phyloP scores from a whole-genome alignment of 2,888 invertebrate species.

The Acleris laterana region DNA sequence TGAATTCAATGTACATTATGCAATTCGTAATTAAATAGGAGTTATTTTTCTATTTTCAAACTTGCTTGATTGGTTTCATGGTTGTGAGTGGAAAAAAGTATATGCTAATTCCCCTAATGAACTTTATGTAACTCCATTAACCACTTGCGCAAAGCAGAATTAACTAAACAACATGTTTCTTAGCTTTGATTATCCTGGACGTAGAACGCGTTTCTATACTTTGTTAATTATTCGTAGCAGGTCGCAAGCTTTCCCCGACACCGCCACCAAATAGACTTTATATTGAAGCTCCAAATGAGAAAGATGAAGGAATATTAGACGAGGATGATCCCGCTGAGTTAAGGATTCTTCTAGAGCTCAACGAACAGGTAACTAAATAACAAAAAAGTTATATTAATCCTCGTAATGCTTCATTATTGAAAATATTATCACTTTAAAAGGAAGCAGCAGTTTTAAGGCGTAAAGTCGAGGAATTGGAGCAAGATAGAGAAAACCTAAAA shows the following conservation, averaged over 20 bases:
- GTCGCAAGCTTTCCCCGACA: constrained; percentile 88
- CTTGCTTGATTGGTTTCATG: constrained; percentile 51
- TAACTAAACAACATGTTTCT: not conserved
- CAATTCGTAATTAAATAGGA: constrained; percentile 42
- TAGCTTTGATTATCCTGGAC: constrained; percentile 12
- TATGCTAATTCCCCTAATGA: constrained; percentile 36
- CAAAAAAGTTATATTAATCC: not conserved
- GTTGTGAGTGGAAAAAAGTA: constrained; percentile 26
- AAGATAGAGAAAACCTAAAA: constrained; percentile 89
- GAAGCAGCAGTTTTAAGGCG: constrained; percentile 92
- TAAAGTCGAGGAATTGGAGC: constrained; percentile 93
- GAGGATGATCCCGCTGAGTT: constrained; percentile 93
- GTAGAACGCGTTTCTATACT: not conserved
- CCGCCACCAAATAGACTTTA: constrained; percentile 86
- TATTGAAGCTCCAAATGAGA: constrained; percentile 87
- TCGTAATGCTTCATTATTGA: constrained; percentile 3
- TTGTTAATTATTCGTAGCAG: constrained; percentile 62
- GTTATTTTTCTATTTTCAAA: constrained; percentile 40
- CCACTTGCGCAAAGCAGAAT: constrained; percentile 15
- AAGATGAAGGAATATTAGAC: constrained; percentile 89
- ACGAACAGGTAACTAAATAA: constrained; percentile 87
- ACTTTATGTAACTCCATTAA: constrained; percentile 28
- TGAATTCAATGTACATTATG: constrained; percentile 46
- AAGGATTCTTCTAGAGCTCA: constrained; percentile 92
- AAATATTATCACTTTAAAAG: constrained; percentile 57